Percentiles rank a stretch among this genome's conserved stretches.
These are phyloP conservation scores for Geothlypis trichas DNA, from an alignment of 2,113 vertebrate genomes.

Conservation along the genomic window DNA sequence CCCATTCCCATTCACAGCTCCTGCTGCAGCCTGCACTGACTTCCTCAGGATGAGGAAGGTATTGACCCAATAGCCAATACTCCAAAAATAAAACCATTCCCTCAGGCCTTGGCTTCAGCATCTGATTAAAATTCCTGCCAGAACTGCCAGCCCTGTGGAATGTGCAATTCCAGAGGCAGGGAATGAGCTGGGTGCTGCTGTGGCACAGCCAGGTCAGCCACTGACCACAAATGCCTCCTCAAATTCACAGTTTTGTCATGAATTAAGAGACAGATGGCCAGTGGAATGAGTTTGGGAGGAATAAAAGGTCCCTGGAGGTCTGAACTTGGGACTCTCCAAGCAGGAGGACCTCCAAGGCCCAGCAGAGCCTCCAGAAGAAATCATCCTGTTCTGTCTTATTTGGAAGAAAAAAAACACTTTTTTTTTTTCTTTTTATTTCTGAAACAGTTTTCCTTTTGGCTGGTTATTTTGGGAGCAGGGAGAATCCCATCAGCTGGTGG, in stretches of 20 bases:
- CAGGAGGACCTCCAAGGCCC: accelerated
- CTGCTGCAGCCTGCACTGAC: not conserved
- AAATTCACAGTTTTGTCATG: not conserved
- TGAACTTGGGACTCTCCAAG: not conserved
- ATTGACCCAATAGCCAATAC: not conserved
- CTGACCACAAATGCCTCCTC: not conserved
- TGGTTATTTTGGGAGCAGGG: not conserved
- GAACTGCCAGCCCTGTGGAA: not conserved
- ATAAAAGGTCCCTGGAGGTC: not conserved
- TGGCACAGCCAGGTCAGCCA: not conserved
- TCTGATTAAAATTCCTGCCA: not conserved
- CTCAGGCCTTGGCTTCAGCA: not conserved
- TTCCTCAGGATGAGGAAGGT: not conserved
- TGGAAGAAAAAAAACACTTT: not conserved
- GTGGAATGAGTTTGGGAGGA: not conserved
- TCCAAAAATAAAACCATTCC: not conserved
- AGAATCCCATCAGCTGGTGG: not conserved
- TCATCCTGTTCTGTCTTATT: not conserved
- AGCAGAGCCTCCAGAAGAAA: not conserved
- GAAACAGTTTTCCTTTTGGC: not conserved
- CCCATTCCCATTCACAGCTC: not conserved
- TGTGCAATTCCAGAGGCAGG: not conserved
- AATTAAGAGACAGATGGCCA: not conserved
- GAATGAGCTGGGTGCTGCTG: not conserved
- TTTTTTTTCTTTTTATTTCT: not conserved